These are phyloP conservation scores for Lithobates sylvaticus DNA, from an alignment of 2,797 vertebrate species.

Conservation along the genomic window DNA sequence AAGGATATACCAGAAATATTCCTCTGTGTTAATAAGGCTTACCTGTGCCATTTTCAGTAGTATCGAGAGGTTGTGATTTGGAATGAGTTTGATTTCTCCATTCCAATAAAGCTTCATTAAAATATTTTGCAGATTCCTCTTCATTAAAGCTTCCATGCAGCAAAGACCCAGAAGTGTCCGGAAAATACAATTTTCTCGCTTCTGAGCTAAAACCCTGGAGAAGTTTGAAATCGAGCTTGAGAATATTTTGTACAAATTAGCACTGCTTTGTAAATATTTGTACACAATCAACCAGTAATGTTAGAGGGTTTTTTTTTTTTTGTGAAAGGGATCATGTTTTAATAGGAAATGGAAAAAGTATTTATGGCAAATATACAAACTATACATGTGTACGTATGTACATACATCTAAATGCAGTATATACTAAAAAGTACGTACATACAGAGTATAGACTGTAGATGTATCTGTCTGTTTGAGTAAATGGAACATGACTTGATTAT, in stretches of 20 bases:
- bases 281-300: background rate
- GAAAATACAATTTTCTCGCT: slow-evolving; percentile 6
- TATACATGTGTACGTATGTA: no score
- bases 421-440: no score
- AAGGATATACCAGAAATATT: background rate
- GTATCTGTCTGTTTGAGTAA: no score
- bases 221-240: background rate
- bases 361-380: no score
- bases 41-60: slow-evolving; percentile 74
- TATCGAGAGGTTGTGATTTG: slow-evolving; percentile 7
- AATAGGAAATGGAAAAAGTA: background rate
- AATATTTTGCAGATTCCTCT: slow-evolving; percentile 80
- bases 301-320: background rate
- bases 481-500: no score
- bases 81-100: slow-evolving; percentile 75
- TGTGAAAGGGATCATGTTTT: background rate
- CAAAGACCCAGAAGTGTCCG: slow-evolving; percentile 64
- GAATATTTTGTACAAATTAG: slow-evolving; percentile 5
- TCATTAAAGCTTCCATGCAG: slow-evolving; percentile 78
- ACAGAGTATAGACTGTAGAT: no score
- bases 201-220: slow-evolving; percentile 65
- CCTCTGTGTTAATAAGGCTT: slow-evolving; percentile 2
- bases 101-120: slow-evolving; percentile 82
- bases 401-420: no score
- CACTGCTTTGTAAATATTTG: background rate